phyloP scores from a whole-genome alignment of 1,140 invertebrate species.

The Sycophila sp. region DNA sequence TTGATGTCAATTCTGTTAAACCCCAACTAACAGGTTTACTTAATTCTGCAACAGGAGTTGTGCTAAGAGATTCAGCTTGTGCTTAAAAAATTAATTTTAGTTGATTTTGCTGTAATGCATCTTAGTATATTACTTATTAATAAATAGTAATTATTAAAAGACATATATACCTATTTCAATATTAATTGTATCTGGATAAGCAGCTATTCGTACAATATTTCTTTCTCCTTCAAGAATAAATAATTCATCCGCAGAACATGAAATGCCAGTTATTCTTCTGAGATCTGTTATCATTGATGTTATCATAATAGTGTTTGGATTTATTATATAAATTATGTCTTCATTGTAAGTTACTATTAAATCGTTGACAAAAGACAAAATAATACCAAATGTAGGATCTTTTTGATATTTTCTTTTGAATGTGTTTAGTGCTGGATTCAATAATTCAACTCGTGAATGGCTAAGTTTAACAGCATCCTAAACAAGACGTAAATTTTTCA shows the following conservation, averaged over 20 bases:
- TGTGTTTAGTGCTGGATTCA: constrained; percentile 72
- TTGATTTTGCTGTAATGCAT: too few species aligned
- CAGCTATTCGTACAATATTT: constrained; percentile 74
- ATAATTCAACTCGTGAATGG: constrained; percentile 71
- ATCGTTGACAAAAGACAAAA: constrained; percentile 76
- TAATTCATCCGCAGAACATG: constrained; percentile 80
- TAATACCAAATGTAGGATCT: constrained; percentile 74
- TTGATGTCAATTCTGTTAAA: constrained; percentile 58
- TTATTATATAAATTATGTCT: constrained; percentile 77
- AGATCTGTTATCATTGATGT: constrained; percentile 66
- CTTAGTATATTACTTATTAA: background rate
- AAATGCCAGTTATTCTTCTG: constrained; percentile 67
- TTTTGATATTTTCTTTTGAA: constrained; percentile 62
- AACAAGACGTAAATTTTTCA: constrained; percentile 1
- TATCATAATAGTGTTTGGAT: constrained; percentile 70
- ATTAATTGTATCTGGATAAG: constrained; percentile 62
- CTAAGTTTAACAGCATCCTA: constrained; percentile 71
- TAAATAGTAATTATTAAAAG: background rate
- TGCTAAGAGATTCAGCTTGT: background rate
- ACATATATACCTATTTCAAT: background rate
- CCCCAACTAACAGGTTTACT: constrained; percentile 59
- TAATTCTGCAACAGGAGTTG: constrained; percentile 54
- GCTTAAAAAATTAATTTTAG: too few species aligned
- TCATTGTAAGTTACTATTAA: constrained; percentile 80
- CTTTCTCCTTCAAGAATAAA: constrained; percentile 79